Base-by-base conservation (phyloP, 2,797 vertebrate species). In the Salmo trutta region DNA sequence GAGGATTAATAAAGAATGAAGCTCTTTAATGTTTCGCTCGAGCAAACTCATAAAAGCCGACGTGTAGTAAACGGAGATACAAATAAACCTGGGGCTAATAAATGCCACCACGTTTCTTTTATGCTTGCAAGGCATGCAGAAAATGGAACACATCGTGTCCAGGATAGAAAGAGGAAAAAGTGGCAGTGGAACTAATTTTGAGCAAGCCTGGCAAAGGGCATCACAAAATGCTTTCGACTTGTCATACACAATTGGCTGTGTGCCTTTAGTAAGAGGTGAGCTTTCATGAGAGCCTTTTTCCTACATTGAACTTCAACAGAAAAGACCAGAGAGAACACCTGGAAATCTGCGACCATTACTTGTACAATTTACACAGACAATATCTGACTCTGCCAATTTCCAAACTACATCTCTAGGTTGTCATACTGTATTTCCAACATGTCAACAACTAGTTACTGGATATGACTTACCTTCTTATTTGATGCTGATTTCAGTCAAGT, bases 1-100 rank as follows among this genome's bases (percentile, higher is more conserved):
- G 84, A 81, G 79, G 91, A 93, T 93, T 93, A 95, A 94, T 94
- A 94, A 94, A 93, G 89, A 92, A 94, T 93, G 92, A 91, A 90
- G 82, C 89, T 89, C 89, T 94, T 93, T 92, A 94, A 93, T 92
- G 91, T 92, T 90, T 89, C 77, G 89, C 91, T 87, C 88, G 90
- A 92, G 87, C 86, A 85, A 92, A 90, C 90, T 91, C 91, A 92
- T 93, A 92, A 94, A 94, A 91, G 85, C 88, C 79, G 83, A 93
- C 90, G 85, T 86, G 88, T 79, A 87, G 83, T 71, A 80, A 86
- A 87, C 86, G 81, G 81, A 83, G 85, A 94, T 93, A 93, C 92
- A 93, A 95, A 95, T 93, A 93, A 92, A 91, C 85, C 82, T 17
- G 0, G 79, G 76, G 86, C 89, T 89, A 89, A 90, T 91, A 91